Percentiles rank a stretch among this genome's conserved stretches.
Evolutionary conservation across 2,888 invertebrate genomes (phyloP).

Genomic region (Cryptocephalus moraei): DNA sequence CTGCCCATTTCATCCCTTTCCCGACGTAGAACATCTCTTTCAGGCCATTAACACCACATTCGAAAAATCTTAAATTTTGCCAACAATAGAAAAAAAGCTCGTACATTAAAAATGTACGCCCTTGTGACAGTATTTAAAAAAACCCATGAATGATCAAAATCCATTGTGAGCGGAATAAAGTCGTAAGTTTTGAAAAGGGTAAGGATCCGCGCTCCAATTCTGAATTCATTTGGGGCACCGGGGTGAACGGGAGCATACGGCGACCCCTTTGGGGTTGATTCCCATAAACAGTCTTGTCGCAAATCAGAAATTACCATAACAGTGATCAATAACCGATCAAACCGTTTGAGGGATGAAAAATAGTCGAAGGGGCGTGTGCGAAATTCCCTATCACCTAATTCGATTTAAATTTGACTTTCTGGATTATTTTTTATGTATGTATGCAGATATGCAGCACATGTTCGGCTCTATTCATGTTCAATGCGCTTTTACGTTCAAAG

Average conservation of each 20-base stretch:
- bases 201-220: constrained; percentile 29
- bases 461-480: constrained; percentile 7
- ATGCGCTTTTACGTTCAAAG: constrained; percentile 12
- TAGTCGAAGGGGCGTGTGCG: constrained; percentile 28
- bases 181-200: no score
- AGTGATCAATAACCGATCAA: constrained; percentile 30
- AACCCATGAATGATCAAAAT: constrained; percentile 26
- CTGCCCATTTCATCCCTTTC: constrained; percentile 14
- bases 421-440: constrained; percentile 29
- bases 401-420: constrained; percentile 31
- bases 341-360: constrained; percentile 29
- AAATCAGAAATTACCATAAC: constrained; percentile 37
- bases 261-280: neutral
- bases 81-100: constrained; percentile 31
- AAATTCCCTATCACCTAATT: constrained; percentile 17
- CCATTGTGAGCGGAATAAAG: constrained; percentile 18
- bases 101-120: constrained; percentile 35
- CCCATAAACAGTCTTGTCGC: constrained; percentile 37
- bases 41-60: constrained; percentile 36
- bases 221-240: constrained; percentile 35
- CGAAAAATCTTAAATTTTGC: constrained; percentile 17
- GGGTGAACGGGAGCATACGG: constrained; percentile 27
- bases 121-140: constrained; percentile 17
- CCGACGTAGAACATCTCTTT: constrained; percentile 24
- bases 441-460: constrained; percentile 27